phyloP scores from a whole-genome alignment of 2,888 invertebrate genomes.

The Euphydryas editha region DNA sequence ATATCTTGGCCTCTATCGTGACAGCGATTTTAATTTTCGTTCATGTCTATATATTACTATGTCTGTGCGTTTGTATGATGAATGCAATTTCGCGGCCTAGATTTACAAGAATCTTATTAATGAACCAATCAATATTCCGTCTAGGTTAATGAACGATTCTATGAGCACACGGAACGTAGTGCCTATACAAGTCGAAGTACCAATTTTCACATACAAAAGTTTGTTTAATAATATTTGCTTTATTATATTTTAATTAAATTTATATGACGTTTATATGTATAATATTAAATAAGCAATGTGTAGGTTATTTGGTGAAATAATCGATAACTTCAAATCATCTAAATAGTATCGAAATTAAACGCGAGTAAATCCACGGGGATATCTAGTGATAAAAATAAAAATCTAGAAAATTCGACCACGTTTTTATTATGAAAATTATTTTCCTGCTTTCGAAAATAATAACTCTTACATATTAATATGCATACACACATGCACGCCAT shows the following conservation, averaged over 20 bases:
- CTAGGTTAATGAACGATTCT: not conserved
- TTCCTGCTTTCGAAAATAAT: slow-evolving; percentile 2
- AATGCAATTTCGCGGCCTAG: not conserved
- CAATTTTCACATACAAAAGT: not conserved
- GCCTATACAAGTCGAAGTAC: not conserved
- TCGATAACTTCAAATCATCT: too few relatives aligned
- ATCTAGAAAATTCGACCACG: not conserved
- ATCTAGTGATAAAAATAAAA: not conserved
- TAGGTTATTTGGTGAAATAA: too few relatives aligned
- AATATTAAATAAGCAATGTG: too few relatives aligned
- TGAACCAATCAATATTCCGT: not conserved
- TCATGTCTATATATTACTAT: not conserved
- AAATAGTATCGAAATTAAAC: too few relatives aligned
- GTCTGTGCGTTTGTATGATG: not conserved
- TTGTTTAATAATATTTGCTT: too few relatives aligned
- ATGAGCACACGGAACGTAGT: not conserved
- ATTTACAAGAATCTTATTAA: slow-evolving; percentile 8
- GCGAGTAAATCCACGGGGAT: not conserved
- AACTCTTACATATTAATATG: not conserved
- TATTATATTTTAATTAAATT: too few relatives aligned
- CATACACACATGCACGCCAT: slow-evolving; percentile 8
- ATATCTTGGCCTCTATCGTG: slow-evolving; percentile 7
- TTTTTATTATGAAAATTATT: not conserved
- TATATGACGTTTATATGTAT: too few relatives aligned
- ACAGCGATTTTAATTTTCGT: not conserved